These are phyloP conservation scores for Zaprionus nigranus DNA, from an alignment of 1,140 invertebrate species.

Conservation along the genomic window DNA sequence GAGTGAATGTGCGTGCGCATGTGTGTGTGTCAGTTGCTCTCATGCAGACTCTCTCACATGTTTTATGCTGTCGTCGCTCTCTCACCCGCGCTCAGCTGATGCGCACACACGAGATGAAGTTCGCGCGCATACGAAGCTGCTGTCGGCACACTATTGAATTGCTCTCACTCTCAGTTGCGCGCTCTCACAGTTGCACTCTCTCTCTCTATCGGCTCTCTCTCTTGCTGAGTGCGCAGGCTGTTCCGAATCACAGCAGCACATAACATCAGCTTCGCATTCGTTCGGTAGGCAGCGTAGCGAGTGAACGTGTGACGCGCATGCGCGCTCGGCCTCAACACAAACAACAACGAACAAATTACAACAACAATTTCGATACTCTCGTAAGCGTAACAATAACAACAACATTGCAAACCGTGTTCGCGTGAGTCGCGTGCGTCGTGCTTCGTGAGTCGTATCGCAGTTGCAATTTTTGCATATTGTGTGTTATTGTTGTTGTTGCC, in stretches of 20 bases:
- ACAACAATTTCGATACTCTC: conserved; percentile 5
- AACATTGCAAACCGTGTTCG: background rate
- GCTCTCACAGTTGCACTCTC: background rate
- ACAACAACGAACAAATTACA: conserved; percentile 32
- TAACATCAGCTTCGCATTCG: conserved; percentile 60
- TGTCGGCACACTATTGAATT: background rate
- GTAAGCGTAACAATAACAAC: conserved; percentile 26
- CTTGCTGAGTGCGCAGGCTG: conserved; percentile 6
- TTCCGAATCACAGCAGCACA: conserved; percentile 26
- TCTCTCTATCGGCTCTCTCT: background rate
- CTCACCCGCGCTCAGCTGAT: conserved; percentile 57
- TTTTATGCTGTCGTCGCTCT: conserved; percentile 34
- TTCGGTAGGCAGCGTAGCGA: conserved; percentile 60
- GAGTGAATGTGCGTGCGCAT: background rate
- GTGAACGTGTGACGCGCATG: conserved; percentile 72
- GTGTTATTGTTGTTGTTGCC: background rate
- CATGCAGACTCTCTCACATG: conserved; percentile 14
- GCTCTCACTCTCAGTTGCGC: background rate
- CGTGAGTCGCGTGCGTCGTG: conserved; percentile 13
- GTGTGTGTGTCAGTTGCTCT: conserved; percentile 33
- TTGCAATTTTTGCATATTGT: conserved; percentile 54
- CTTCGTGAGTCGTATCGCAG: conserved; percentile 36
- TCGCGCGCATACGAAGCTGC: background rate
- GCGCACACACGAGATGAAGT: background rate
- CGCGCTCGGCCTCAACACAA: conserved; percentile 62